Evolutionary conservation across 2,797 vertebrate genomes (phyloP).

Genomic region (Huso huso): DNA sequence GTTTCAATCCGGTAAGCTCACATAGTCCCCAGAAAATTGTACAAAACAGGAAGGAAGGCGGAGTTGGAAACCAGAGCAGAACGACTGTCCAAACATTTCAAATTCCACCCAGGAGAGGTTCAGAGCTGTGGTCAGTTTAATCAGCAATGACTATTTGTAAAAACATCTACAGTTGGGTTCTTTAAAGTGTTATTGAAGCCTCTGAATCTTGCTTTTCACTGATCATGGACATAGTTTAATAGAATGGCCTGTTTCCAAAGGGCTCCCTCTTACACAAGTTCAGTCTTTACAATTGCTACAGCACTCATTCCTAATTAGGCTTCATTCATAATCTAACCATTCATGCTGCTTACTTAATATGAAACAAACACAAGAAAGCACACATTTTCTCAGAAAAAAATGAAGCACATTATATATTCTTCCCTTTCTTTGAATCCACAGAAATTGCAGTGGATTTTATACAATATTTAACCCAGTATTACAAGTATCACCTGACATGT

Average conservation of each 20-base stretch:
- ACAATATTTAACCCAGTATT: too few species aligned
- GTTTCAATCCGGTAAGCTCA: slow-evolving; percentile 7
- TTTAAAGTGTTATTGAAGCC: not conserved
- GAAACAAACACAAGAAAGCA: too few species aligned
- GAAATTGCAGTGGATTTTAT: too few species aligned
- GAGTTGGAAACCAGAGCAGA: slow-evolving; percentile 24
- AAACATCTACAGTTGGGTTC: not conserved
- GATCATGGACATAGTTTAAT: slow-evolving; percentile 8
- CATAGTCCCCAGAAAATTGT: slow-evolving; percentile 30
- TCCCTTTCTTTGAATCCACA: too few species aligned
- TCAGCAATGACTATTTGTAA: not conserved
- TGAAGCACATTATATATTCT: too few species aligned
- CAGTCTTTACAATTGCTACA: too few species aligned
- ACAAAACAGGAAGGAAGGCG: slow-evolving; percentile 51
- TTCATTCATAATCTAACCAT: too few species aligned
- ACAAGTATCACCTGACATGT: too few species aligned
- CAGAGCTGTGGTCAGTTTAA: not conserved
- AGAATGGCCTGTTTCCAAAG: not conserved
- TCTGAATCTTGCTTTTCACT: not conserved
- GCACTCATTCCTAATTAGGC: too few species aligned
- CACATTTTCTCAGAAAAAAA: too few species aligned
- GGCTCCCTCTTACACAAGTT: not conserved
- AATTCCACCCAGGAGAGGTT: not conserved
- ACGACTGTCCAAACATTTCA: slow-evolving; percentile 1
- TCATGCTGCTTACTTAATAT: too few species aligned